Base-by-base conservation (phyloP, 2,888 invertebrate species). In the Diadromus collaris region DNA sequence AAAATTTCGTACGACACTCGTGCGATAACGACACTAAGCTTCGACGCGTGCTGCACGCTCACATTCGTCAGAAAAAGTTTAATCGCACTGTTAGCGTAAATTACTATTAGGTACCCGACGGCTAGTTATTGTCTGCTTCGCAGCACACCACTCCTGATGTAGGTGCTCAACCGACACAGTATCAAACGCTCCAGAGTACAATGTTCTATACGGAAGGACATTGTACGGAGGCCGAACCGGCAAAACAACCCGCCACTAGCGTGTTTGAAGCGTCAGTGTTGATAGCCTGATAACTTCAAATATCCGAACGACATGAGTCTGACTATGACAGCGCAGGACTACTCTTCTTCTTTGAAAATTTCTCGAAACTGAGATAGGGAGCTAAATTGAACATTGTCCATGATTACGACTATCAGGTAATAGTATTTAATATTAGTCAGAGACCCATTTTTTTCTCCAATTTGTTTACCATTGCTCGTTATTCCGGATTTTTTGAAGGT, bases 181-280 rank as follows among this genome's bases (percentile, higher is more conserved):
- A 44, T 46, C 41, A 38, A 51, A 54, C 10, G 24, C 6, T 29
- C 21, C 13, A 34, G 38, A 63, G 27, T 48, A 61, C 34, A 34
- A 29, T 56, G 44, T 27, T 56, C 63, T 19, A 29, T 68, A 27
- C 48, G 51, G 27, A 13, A 46, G 24, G 61, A 58, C 58, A 38
- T 54, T 29, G 70, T 38, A 51, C 64, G 38, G 46, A 21, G 54
- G 58, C 44, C 19, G 51, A 41, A 9, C 21, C 21, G 32, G 83
- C 77, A 74, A 70, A 84, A 83, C 78, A 74, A 77, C 74, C 82
- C 83, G 82, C 78, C 70, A 72, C 46, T 81, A 84, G 83, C n/a
- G 83, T 86, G 84, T 85, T 85, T 85, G 83, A 83, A 74, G 77
- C 79, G 81, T 82, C 85, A 87, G 86, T 87, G 87, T 86, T 82